Evolutionary conservation across 2,888 invertebrate genomes (phyloP), one percentile per base, ranked within the genome.

Genomic region (Eugnorisma glareosa): DNA sequence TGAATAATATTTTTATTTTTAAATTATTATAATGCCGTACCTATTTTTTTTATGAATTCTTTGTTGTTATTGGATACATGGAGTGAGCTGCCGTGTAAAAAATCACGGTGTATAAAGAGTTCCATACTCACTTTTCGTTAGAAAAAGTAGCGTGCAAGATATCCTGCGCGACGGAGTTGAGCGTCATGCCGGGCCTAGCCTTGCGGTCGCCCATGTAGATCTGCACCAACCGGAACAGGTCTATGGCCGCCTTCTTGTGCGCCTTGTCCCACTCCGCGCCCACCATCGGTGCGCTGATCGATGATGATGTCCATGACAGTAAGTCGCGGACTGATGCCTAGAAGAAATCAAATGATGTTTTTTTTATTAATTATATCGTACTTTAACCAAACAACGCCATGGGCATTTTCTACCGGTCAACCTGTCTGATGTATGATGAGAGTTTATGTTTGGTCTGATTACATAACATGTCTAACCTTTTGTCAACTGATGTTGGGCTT

Each of bases 181-280:
- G 97, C 13, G 98, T 98, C 97, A 98, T 98, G 54, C 98, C 99
- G 37, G 98, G 97, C 75, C 98, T 97, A 11, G 98, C 98, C 94
- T 99, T 99, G 45, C 99, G 97, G 96, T 99, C 99, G 68, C 99
- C 99, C 99, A 99, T 99, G 96, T 99, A 99, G 88, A 98, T 98
- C 97, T 99, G 99, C 75, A 99, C 98, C 85, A 98, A 97, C 90
- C 99, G 98, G 95, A 99, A 99, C 91, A 99, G 97, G 93, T 99
- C 99, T 79, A 98, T 98, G 71, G 99, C 99, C 82, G 99, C 99
- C 92, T 99, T 98, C 94, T 99, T 99, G 89, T 99, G 97, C 48
- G 98, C 97, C 94, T 99, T 99, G 93, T 98, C 98, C 92, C 98
- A 97, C 43, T 98, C 98, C 48, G 98, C 98, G 57, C 98, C 98